phyloP scores from a whole-genome alignment of 2,113 vertebrate genomes.

The Corydoras sp. region DNA sequence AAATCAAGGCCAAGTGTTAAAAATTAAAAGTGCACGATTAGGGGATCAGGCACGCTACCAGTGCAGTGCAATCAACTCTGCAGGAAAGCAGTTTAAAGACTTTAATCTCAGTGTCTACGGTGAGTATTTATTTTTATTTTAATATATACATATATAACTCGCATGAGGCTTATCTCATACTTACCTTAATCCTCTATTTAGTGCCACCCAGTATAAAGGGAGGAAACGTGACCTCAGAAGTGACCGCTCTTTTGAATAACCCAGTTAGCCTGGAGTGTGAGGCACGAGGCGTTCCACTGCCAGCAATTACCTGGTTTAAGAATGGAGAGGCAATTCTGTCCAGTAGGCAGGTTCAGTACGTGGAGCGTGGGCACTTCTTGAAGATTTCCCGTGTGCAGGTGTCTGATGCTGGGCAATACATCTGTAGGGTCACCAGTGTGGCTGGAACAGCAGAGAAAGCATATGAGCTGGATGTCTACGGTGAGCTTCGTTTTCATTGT shows the following conservation, averaged over 20 bases:
- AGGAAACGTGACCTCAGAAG: constrained; percentile 75
- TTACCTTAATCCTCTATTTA: constrained; percentile 44
- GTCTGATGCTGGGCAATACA: constrained; percentile 76
- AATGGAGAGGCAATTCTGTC: constrained; percentile 69
- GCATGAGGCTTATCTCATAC: background rate
- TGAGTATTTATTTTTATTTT: constrained; percentile 50
- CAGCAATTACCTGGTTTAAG: constrained; percentile 83
- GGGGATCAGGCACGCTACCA: constrained; percentile 87
- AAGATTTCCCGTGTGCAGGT: constrained; percentile 76
- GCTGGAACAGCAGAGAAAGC: constrained; percentile 78
- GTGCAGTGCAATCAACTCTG: constrained; percentile 78
- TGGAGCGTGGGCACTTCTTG: constrained; percentile 81
- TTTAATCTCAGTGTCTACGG: constrained; percentile 77
- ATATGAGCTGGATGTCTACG: constrained; percentile 78
- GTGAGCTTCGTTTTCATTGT: constrained; percentile 60
- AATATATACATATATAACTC: no score
- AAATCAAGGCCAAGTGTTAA: constrained; percentile 76
- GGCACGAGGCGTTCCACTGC: constrained; percentile 78
- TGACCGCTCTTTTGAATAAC: constrained; percentile 71
- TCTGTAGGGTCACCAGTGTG: constrained; percentile 72
- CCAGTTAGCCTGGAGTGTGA: constrained; percentile 83
- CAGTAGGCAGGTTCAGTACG: constrained; percentile 71
- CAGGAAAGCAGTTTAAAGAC: constrained; percentile 83
- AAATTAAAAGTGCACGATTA: constrained; percentile 75
- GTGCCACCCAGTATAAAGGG: constrained; percentile 90